Base-by-base conservation (phyloP, 2,113 vertebrate species). In the Engystomops pustulosus region DNA sequence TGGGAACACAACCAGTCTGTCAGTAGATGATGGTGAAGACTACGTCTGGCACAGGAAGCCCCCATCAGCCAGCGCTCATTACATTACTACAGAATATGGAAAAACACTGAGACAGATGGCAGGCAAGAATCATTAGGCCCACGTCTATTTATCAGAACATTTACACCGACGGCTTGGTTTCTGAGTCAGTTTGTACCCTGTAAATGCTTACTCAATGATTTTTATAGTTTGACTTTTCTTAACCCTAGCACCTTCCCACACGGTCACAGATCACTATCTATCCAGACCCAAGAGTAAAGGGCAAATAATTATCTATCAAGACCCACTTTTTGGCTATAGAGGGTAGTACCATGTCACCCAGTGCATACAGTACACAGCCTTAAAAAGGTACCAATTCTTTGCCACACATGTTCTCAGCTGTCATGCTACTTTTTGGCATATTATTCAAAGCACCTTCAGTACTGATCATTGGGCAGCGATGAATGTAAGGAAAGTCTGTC, bases 51-150 rank as follows among this genome's bases (percentile, higher is more conserved):
- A 65, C 53, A 34, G 30, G 53, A 58, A 23, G 74, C 15, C 32
- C n/a, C 81, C 53, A 15, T 65, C 60, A 49, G 49, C 69, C 38
- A 23, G 49, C 10, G 41, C 53, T 72, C 53, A 83, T 55, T 23
- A 30, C 62, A 45, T 62, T 49, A 47, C 38, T 65, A 15, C 34
- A 44, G 27, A 45, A 44, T 17, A 18, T 83, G 69, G 38, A 27
- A 74, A 83, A 72, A 83, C 69, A 83, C n/a, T 4, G 81, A 47
- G 62, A 65, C 70, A 75, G 81, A 83, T 82, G 81, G 81, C 27
- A 65, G 32, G 17, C 23, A 15, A 75, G 41, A 83, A 65, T 41
- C 25, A 45, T 53, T 74, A 75, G 70, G 55, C 81, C 55, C 53
- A 36, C 62, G 53, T 65, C 12, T n/a, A n/a, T n/a, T 75, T 65